Evolutionary conservation across 2,113 vertebrate genomes (phyloP).

Genomic region (Cyphomyrus plagiostoma): DNA sequence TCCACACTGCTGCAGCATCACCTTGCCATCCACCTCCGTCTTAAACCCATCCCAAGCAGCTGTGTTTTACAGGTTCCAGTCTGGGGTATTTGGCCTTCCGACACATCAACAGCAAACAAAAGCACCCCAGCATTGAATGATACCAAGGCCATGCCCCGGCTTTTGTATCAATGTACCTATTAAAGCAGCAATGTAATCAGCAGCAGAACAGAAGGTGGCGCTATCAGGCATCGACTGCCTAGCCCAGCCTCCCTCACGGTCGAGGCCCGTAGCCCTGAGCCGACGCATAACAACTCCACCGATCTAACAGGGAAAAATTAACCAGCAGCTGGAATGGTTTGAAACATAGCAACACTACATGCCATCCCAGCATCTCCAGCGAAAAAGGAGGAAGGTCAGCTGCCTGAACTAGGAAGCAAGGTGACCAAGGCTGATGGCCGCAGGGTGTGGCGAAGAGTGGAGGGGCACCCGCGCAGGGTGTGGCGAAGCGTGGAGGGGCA

Average conservation of each 20-base stretch:
- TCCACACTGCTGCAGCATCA: neutral
- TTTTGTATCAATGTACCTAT: conserved; percentile 35
- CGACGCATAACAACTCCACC: neutral
- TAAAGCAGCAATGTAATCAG: conserved; percentile 46
- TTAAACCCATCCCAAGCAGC: neutral
- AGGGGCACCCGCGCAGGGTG: no score
- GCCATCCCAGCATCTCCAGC: neutral
- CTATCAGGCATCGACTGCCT: neutral
- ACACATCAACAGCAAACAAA: neutral
- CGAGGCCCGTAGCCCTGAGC: neutral
- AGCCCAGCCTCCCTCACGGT: neutral
- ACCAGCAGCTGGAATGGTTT: conserved; percentile 16
- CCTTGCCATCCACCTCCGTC: neutral
- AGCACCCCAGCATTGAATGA: neutral
- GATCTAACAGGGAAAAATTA: neutral
- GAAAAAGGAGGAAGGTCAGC: neutral
- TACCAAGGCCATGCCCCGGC: conserved; percentile 13
- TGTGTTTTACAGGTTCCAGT: neutral
- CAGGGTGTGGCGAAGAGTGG: neutral
- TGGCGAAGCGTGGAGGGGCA: no score
- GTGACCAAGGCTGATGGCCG: neutral
- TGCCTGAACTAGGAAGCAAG: neutral
- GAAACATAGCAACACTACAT: neutral
- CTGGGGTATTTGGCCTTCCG: neutral
- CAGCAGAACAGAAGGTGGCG: conserved; percentile 35